Percentiles rank a stretch among this genome's conserved stretches.
These are phyloP conservation scores for Protodeltote pygarga DNA, from an alignment of 2,888 invertebrate genomes.

Conservation along the genomic window DNA sequence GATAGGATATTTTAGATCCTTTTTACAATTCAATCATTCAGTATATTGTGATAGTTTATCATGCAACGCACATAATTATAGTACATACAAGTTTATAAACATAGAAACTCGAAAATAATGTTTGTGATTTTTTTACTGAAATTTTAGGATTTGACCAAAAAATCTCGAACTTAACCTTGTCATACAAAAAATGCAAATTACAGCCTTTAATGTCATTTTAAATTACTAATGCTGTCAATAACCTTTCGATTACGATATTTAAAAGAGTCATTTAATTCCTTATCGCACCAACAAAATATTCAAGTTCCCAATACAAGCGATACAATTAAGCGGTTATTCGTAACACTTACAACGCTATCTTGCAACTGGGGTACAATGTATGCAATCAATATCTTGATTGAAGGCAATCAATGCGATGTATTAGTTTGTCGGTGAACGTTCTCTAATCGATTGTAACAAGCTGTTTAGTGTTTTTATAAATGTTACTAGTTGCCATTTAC, in stretches of 20 bases:
- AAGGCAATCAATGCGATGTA: slow-evolving; percentile 39
- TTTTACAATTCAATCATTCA: too few species aligned
- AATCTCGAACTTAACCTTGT: too few species aligned
- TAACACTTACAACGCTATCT: slow-evolving; percentile 35
- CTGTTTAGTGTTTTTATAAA: slow-evolving; percentile 28
- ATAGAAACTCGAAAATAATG: too few species aligned
- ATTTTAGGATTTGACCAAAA: too few species aligned
- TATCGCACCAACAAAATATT: slow-evolving; percentile 14
- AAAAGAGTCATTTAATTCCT: slow-evolving; percentile 1
- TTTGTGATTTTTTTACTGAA: too few species aligned
- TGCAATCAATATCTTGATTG: slow-evolving; percentile 44
- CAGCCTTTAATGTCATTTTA: too few species aligned
- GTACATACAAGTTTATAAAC: too few species aligned
- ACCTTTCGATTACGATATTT: neutral
- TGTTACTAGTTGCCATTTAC: slow-evolving; percentile 29
- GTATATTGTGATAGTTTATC: too few species aligned
- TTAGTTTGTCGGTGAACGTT: slow-evolving; percentile 36
- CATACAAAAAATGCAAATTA: too few species aligned
- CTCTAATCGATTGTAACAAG: slow-evolving; percentile 35
- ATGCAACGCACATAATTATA: too few species aligned
- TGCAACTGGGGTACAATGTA: slow-evolving; percentile 33
- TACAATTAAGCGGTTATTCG: slow-evolving; percentile 33
- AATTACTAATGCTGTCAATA: too few species aligned
- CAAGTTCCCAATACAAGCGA: slow-evolving; percentile 24
- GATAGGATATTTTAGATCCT: too few species aligned